Percentiles rank a stretch among this genome's conserved stretches.
These are phyloP conservation scores for Daktulosphaira vitifoliae DNA, from an alignment of 1,140 invertebrate species.

Conservation along the genomic window DNA sequence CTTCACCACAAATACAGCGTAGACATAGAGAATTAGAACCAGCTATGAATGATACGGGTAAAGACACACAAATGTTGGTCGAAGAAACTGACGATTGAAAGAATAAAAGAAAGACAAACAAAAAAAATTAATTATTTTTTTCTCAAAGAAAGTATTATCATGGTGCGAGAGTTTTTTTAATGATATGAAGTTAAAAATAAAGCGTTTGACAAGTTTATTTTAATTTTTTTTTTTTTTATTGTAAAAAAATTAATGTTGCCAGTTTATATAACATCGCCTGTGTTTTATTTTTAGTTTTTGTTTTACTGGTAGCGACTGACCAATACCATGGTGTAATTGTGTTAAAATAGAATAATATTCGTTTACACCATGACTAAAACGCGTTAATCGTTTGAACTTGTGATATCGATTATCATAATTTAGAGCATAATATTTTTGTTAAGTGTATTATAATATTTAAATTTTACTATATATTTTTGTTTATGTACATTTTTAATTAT, in stretches of 20 bases:
- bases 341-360: constrained; percentile 8
- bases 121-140: neutral
- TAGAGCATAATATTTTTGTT: constrained; percentile 32
- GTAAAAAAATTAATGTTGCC: constrained; percentile 30
- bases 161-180: constrained; percentile 14
- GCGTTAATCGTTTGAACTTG: constrained; percentile 34
- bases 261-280: constrained; percentile 8
- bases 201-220: constrained; percentile 13
- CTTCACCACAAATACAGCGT: constrained; percentile 61
- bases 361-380: constrained; percentile 32
- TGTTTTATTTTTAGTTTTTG: constrained; percentile 1
- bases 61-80: constrained; percentile 82
- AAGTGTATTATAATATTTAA: constrained; percentile 34
- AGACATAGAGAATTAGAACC: constrained; percentile 73
- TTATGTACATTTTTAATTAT: constrained; percentile 32
- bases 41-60: constrained; percentile 71
- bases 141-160: neutral
- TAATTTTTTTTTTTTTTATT: constrained; percentile 20
- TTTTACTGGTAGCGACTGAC: constrained; percentile 32
- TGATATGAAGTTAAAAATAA: too few species aligned
- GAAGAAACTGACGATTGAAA: constrained; percentile 50
- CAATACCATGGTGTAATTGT: constrained; percentile 29
- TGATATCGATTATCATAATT: constrained; percentile 34
- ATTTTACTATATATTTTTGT: constrained; percentile 30
- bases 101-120: too few species aligned